A percentile compares a stretch with the other conserved stretches of the same genome.
phyloP scores from a whole-genome alignment of 2,797 vertebrate species.

The Eidolon dupreanum region DNA sequence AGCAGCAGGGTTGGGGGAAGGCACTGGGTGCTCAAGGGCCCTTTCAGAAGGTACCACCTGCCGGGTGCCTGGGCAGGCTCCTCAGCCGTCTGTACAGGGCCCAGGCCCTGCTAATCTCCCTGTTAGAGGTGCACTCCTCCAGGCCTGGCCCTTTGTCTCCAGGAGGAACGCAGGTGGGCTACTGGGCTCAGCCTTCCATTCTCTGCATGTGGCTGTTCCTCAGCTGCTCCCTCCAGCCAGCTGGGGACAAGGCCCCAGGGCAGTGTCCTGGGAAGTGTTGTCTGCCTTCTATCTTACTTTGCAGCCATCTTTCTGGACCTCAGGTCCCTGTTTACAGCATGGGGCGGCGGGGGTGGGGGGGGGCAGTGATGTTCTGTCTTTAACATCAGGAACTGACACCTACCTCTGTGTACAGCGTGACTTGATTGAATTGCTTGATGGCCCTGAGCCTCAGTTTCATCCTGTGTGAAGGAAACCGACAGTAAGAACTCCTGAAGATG shows the following conservation, averaged over 20 bases:
- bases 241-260: not conserved
- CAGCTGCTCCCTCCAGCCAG: not conserved
- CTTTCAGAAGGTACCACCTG: not conserved
- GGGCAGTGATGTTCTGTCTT: not conserved
- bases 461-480: not conserved
- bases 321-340: not conserved
- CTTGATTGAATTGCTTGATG: not conserved
- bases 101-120: not conserved
- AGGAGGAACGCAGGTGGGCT: fast-evolving
- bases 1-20: not conserved
- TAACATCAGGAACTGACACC: not conserved
- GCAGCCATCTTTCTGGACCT: not conserved
- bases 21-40: not conserved
- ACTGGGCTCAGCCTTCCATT: too few relatives aligned
- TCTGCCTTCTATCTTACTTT: not conserved
- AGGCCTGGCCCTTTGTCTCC: not conserved
- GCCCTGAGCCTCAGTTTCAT: not conserved
- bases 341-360: too few relatives aligned
- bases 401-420: not conserved
- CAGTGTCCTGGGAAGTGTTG: too few relatives aligned
- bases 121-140: not conserved
- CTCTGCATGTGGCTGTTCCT: not conserved
- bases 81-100: fast-evolving
- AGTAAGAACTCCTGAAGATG: not conserved
- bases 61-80: not conserved